phyloP scores from a whole-genome alignment of 2,113 vertebrate species.

The Peromyscus polionotus region DNA sequence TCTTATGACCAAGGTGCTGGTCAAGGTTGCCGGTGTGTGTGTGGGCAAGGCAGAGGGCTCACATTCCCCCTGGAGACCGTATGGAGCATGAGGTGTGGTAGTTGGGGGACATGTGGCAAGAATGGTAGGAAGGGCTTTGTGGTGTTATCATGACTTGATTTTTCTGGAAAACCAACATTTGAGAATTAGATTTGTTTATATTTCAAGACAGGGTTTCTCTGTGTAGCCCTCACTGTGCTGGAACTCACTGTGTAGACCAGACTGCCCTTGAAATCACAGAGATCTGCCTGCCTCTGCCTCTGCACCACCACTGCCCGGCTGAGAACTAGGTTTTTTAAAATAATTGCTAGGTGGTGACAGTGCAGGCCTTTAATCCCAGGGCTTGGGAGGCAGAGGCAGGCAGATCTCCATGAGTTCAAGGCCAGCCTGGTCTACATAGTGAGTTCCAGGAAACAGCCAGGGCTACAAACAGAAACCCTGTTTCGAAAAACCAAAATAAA shows the following conservation, averaged over 20 bases:
- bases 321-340: neutral
- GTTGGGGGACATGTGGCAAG: accelerated
- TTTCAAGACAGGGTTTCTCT: neutral
- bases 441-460: neutral
- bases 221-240: neutral
- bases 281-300: neutral
- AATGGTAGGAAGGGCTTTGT: neutral
- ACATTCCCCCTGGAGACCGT: no score
- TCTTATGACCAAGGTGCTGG: neutral
- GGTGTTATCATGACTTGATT: neutral
- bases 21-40: neutral
- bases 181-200: neutral
- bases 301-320: neutral
- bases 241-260: neutral
- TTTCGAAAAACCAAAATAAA: neutral
- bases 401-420: neutral
- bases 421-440: neutral
- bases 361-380: neutral
- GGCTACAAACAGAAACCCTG: neutral
- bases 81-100: neutral
- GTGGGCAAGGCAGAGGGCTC: neutral
- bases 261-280: neutral
- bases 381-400: neutral
- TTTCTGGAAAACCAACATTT: constrained; percentile 14
- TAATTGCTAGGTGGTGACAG: neutral